A percentile compares a stretch with the other conserved stretches of the same genome.
Conservation (phyloP, 2,888 invertebrate genomes). For the Bursaphelenchus okinawaensis region DNA sequence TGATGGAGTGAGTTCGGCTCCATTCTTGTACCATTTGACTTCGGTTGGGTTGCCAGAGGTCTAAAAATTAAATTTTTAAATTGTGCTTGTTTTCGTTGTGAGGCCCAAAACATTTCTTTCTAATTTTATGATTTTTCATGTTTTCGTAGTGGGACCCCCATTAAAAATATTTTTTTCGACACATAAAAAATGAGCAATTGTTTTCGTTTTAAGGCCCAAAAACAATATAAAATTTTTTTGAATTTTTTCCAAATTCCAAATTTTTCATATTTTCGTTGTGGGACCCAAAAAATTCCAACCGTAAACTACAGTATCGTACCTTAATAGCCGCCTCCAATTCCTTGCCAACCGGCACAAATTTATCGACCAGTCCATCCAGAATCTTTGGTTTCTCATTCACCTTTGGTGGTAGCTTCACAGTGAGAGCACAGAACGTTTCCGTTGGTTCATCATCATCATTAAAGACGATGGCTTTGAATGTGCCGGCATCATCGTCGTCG, state of each 20-base stretch:
- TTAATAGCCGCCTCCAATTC: conserved; percentile 57
- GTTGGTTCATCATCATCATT: conserved; percentile 47
- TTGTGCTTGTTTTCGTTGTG: too few species aligned
- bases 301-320: background rate
- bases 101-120: too few species aligned
- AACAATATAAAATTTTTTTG: too few species aligned
- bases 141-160: too few species aligned
- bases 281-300: background rate
- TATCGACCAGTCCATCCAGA: conserved; percentile 52
- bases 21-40: conserved; percentile 71
- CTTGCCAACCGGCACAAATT: conserved; percentile 37
- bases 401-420: conserved; percentile 47
- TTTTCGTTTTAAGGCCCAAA: too few species aligned
- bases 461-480: conserved; percentile 39
- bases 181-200: too few species aligned
- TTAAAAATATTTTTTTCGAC: too few species aligned
- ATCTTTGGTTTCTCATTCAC: conserved; percentile 36
- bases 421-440: conserved; percentile 45
- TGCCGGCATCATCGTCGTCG: conserved; percentile 37
- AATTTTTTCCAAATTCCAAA: too few species aligned
- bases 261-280: too few species aligned
- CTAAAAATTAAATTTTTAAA: conserved; percentile 59
- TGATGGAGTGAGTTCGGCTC: conserved; percentile 45
- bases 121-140: too few species aligned
- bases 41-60: conserved; percentile 75